Evolutionary conservation across 2,113 vertebrate genomes (phyloP).

Genomic region (Clarias macrocephalus): DNA sequence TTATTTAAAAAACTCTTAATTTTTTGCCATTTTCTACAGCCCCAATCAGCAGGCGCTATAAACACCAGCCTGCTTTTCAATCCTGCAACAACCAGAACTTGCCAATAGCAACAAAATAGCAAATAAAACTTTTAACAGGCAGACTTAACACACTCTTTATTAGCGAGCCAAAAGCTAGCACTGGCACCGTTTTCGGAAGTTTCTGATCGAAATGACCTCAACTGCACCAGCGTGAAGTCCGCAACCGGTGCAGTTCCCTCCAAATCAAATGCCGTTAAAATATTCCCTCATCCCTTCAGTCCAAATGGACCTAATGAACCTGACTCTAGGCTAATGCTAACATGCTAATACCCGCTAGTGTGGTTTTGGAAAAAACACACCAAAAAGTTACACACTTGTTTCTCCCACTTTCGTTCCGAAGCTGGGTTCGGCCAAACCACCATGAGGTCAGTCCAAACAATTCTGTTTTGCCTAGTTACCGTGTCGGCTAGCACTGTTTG

Average conservation of each 20-base stretch:
- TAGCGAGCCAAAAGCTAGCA: neutral
- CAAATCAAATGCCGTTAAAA: slow-evolving; percentile 5
- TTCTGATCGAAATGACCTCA: slow-evolving; percentile 32
- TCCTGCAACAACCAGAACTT: neutral
- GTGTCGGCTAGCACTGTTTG: slow-evolving; percentile 48
- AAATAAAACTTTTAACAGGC: slow-evolving; percentile 28
- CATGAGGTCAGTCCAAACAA: slow-evolving; percentile 71
- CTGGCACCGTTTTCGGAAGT: slow-evolving; percentile 14
- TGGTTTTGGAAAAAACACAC: slow-evolving; percentile 2
- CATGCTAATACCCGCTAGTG: slow-evolving; percentile 8
- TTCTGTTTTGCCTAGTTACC: slow-evolving; percentile 70
- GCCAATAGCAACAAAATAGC: slow-evolving; percentile 7
- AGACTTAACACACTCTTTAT: slow-evolving; percentile 10
- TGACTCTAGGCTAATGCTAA: neutral
- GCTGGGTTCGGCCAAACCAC: slow-evolving; percentile 64
- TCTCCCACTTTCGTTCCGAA: slow-evolving; percentile 33
- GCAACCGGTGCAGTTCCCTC: neutral
- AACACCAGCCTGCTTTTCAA: neutral
- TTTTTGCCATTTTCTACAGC: neutral
- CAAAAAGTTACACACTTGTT: neutral
- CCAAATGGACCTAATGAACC: slow-evolving; percentile 26
- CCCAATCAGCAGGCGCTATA: neutral
- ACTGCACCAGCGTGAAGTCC: slow-evolving; percentile 22
- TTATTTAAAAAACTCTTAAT: neutral
- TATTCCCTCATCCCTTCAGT: neutral